phyloP scores from a whole-genome alignment of 2,113 vertebrate genomes.

The Aix galericulata region DNA sequence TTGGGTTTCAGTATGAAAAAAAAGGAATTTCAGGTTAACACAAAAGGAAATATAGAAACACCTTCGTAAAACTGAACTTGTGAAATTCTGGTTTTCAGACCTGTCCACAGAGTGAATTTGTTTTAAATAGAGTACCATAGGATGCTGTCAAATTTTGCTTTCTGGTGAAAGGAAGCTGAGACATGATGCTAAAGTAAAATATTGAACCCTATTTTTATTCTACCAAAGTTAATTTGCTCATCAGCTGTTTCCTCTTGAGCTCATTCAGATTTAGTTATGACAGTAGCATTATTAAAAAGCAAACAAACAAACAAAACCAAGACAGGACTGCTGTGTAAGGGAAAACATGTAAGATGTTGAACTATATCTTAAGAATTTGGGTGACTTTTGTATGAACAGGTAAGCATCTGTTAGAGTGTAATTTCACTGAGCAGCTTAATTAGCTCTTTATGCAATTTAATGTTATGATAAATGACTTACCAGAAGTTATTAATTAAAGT shows the following conservation, averaged over 20 bases:
- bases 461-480: slow-evolving; percentile 48
- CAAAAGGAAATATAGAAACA: not conserved
- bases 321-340: not conserved
- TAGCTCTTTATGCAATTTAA: slow-evolving; percentile 39
- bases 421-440: slow-evolving; percentile 42
- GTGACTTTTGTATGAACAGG: not conserved
- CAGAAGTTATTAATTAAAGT: slow-evolving; percentile 63
- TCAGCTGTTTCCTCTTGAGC: not conserved
- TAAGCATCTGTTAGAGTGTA: slow-evolving; percentile 9
- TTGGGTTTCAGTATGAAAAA: not conserved
- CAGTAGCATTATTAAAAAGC: not conserved
- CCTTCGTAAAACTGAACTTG: not conserved
- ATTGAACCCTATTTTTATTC: not conserved
- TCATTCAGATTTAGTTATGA: slow-evolving; percentile 2
- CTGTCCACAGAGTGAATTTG: not conserved
- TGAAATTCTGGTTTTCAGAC: not conserved
- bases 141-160: not conserved
- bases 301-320: not conserved
- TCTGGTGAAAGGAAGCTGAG: not conserved
- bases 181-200: not conserved
- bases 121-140: not conserved
- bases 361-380: not conserved
- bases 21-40: not conserved
- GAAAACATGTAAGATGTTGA: not conserved
- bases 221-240: not conserved